Base-by-base conservation (phyloP, 2,888 invertebrate genomes). In the Drosophila maculinotata region DNA sequence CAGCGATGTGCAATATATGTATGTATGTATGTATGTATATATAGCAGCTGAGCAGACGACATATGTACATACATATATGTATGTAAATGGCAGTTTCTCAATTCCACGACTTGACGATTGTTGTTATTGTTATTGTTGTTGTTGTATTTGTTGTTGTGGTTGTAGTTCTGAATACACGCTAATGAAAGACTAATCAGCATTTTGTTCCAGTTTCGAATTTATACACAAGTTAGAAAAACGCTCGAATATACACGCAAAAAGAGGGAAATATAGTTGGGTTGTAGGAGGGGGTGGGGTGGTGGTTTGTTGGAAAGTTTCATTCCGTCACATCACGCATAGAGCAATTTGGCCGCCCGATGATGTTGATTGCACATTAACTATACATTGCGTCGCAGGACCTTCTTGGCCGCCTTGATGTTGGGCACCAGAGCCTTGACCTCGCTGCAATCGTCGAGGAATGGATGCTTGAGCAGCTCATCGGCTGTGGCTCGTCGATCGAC, bases 381-480 rank as follows among this genome's bases (percentile, higher is more conserved):
- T 89, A 89, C 86, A 65, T 89, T 89, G 67, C 91, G 89, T 25
- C 90, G 83, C 44, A 97, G 93, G 83, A 97, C 95, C 90, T 95
- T 95, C 87, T 97, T 97, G 39, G 98, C 98, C 45, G 97, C 98
- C 89, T 95, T 95, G 76, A 99, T 99, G 66, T 98, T 94, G 25
- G 98, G 98, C 63, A 96, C 95, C 28, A 99, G 93, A 0, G 96
- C 95, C 52, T 94, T 93, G 14, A 98, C 93, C 83, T 96, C 95
- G 92, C 96, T 96, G 52, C 97, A 95, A 77, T 95, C 95, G 95
- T 91, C 96, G 62, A 98, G 93, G 92, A 99, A 99, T 1, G 94
- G 94, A 92, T 99, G 98, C 87, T 97, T 96, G 10, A 99, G 92
- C 38, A 99, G 92, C 89, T 97, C 96, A 1, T 96, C 94, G 15